Evolutionary conservation across 1,140 invertebrate species (phyloP), one percentile per base, ranked within the genome.

Genomic region (Drosophila eugracilis): DNA sequence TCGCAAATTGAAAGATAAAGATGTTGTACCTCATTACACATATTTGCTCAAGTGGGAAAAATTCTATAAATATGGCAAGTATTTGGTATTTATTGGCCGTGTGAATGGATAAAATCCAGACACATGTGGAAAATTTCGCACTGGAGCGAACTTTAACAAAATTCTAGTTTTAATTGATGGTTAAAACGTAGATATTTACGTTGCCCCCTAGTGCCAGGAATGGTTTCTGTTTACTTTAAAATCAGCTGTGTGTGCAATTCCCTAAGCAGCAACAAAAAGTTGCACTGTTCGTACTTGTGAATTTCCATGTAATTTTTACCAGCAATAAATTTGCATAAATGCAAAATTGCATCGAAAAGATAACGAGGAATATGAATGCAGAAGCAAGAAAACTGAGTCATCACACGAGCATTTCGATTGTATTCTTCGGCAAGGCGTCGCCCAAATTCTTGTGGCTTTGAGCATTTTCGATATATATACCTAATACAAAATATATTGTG

Each of bases 81-180:
- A 5, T 57, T 57, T 57, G 17, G 22, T 28, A 57, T 28, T 60
- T 39, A 39, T 60, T 57, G 57, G 21, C 15, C 15, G 34, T 21
- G 34, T 39, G 15, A 58, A 57, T 28, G 17, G 45, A 59, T 59
- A 59, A 28, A 59, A 59, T 37, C 22, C 57, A 55, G 32, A 14
- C 32, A 59, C 10, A 7, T 26, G 12, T 15, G 12, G 4, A 14
- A n/a, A 54, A n/a, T 15, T 22, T 34, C 9, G 14, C 49, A 9
- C 17, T 28, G 12, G 4, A 26, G 15, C 4, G 30, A 1, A 19
- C 22, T 36, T 24, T 14, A 0, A 22, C 17, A 12, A 28, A n/a
- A 6, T 14, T 48, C 3, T 10, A 32, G 5, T 53, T 22, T 5
- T 5, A 53, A 24, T 22, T 34, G 17, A 24, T 42, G 9, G 22